These are phyloP conservation scores for Microdon myrmicae DNA, from an alignment of 2,888 invertebrate genomes.

Conservation along the genomic window DNA sequence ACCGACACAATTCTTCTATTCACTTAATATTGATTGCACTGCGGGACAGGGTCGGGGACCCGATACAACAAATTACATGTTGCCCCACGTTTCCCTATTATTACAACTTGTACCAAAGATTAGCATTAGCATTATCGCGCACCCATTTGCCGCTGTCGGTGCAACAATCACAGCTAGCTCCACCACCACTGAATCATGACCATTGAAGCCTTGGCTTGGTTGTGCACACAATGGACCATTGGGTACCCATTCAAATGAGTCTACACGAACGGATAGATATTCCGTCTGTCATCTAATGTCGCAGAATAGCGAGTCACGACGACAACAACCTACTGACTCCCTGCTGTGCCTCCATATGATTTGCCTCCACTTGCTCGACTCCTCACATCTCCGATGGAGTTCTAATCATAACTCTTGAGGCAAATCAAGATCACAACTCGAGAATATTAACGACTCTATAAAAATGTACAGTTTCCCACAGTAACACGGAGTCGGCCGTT, in stretches of 20 bases:
- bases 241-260: constrained; percentile 12
- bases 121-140: constrained; percentile 45
- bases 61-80: constrained; percentile 47
- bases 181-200: constrained; percentile 39
- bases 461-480: constrained; percentile 37
- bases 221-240: constrained; percentile 8
- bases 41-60: constrained; percentile 3
- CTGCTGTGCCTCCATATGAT: constrained; percentile 26
- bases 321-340: constrained; percentile 22
- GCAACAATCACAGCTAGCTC: constrained; percentile 4
- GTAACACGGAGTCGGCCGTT: neutral
- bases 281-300: constrained; percentile 41
- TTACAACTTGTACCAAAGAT: constrained; percentile 42
- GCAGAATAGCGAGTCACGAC: constrained; percentile 43
- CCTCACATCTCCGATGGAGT: constrained; percentile 1
- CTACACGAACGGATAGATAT: neutral
- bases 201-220: constrained; percentile 23
- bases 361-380: constrained; percentile 19
- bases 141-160: constrained; percentile 26
- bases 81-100: constrained; percentile 38
- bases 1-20: constrained; percentile 7
- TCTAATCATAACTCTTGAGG: constrained; percentile 28
- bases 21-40: constrained; percentile 23
- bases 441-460: constrained; percentile 45
- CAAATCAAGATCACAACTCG: constrained; percentile 37